phyloP scores from a whole-genome alignment of 2,888 invertebrate species.

The Electrophaes corylata region DNA sequence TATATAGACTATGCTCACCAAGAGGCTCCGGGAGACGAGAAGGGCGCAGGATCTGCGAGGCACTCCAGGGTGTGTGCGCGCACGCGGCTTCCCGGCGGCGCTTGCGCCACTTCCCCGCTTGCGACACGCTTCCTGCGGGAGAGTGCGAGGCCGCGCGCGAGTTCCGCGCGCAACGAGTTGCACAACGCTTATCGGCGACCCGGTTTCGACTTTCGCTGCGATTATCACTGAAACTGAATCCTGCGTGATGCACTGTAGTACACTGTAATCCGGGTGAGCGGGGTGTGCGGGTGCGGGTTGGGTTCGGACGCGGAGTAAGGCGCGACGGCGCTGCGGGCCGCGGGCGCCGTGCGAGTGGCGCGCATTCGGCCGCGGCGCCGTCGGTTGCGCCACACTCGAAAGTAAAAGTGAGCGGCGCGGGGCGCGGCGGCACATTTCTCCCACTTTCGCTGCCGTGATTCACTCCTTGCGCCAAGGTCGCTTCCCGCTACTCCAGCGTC shows the following conservation, averaged over 20 bases:
- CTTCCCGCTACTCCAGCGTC: constrained; percentile 75
- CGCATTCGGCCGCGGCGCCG: constrained; percentile 71
- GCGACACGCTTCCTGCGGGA: constrained; percentile 82
- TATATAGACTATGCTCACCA: constrained; percentile 57
- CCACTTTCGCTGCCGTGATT: constrained; percentile 83
- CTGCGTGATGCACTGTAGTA: constrained; percentile 72
- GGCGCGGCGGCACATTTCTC: constrained; percentile 80
- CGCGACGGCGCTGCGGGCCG: constrained; percentile 82
- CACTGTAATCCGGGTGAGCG: constrained; percentile 83
- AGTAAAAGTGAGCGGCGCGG: constrained; percentile 83
- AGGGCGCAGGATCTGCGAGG: constrained; percentile 57
- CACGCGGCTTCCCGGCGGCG: constrained; percentile 76
- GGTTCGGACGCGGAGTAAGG: constrained; percentile 59
- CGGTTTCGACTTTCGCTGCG: constrained; percentile 75
- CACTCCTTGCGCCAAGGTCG: constrained; percentile 77
- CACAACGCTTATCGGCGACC: constrained; percentile 77
- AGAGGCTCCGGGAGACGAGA: constrained; percentile 55
- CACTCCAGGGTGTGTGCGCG: constrained; percentile 70
- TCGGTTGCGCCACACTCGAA: constrained; percentile 82
- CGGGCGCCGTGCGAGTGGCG: constrained; percentile 83
- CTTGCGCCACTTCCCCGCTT: constrained; percentile 82
- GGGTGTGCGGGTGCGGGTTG: constrained; percentile 46
- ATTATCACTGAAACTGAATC: constrained; percentile 74
- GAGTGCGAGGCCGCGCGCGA: constrained; percentile 79
- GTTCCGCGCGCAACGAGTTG: constrained; percentile 73